Percentiles rank a stretch among this genome's conserved stretches.
Conservation (phyloP, 2,888 invertebrate genomes). For the Nemotelus pantherinus region DNA sequence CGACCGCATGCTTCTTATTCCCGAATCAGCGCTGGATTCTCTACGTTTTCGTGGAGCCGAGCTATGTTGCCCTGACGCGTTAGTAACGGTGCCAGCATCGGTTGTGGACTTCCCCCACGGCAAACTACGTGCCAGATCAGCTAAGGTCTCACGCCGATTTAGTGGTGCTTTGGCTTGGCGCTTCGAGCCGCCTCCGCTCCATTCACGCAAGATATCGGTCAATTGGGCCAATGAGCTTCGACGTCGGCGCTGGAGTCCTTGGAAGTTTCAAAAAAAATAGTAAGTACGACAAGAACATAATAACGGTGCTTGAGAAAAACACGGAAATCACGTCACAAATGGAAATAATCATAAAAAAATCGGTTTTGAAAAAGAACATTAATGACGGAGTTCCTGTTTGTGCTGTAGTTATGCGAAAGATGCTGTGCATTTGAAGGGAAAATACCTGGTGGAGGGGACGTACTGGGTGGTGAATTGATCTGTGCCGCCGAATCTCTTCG, state of each 20-base stretch:
- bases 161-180: slow-evolving; percentile 72
- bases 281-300: no score
- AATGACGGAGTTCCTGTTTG: no score
- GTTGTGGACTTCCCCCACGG: slow-evolving; percentile 80
- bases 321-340: no score
- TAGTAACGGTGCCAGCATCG: slow-evolving; percentile 62
- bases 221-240: slow-evolving; percentile 88
- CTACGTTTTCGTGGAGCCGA: slow-evolving; percentile 75
- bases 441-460: slow-evolving; percentile 70
- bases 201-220: slow-evolving; percentile 87
- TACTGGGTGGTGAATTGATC: slow-evolving; percentile 86
- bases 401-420: no score
- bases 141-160: slow-evolving; percentile 85
- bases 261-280: slow-evolving; percentile 41
- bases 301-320: no score
- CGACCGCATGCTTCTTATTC: slow-evolving; percentile 79
- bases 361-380: no score
- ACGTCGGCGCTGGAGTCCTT: slow-evolving; percentile 75
- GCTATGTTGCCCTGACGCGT: slow-evolving; percentile 64
- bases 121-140: slow-evolving; percentile 84
- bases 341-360: no score
- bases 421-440: no score
- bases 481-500: slow-evolving; percentile 91
- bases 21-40: slow-evolving; percentile 88
- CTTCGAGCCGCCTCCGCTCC: slow-evolving; percentile 76